phyloP scores from a whole-genome alignment of 2,113 vertebrate species.

The Passer domesticus region DNA sequence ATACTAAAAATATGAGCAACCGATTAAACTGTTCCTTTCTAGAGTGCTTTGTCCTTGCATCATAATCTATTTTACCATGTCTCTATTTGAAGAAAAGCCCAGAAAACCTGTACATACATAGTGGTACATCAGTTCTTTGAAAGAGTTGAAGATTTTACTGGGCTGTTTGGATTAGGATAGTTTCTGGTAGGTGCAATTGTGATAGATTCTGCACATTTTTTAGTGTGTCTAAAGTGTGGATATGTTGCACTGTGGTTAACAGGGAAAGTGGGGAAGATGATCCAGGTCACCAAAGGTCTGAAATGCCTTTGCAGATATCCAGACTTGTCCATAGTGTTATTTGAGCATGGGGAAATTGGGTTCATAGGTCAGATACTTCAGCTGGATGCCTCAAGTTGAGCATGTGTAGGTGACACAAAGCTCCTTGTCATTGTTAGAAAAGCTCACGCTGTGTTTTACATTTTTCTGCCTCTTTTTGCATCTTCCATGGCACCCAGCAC shows the following conservation, averaged over 20 bases:
- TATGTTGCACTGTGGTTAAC: neutral
- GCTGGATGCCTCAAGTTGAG: neutral
- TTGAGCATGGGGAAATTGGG: neutral
- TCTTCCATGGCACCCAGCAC: neutral
- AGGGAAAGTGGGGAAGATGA: neutral
- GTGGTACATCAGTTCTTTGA: neutral
- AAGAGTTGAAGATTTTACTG: neutral
- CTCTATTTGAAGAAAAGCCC: neutral
- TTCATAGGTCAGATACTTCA: neutral
- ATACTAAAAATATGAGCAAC: neutral
- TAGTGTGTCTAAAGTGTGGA: neutral
- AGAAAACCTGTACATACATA: neutral
- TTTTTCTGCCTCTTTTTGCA: neutral
- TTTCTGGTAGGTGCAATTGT: neutral
- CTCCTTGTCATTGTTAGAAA: neutral
- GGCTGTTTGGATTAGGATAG: neutral
- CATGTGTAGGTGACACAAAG: neutral
- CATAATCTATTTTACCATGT: neutral
- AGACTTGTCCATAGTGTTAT: neutral
- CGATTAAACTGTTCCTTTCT: neutral
- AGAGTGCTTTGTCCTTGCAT: neutral
- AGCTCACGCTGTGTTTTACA: neutral
- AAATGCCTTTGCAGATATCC: neutral
- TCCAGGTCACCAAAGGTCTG: neutral
- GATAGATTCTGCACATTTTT: neutral